Percentiles rank a stretch among this genome's conserved stretches.
These are phyloP conservation scores for Baronia brevicornis DNA, from an alignment of 2,888 invertebrate genomes.

Conservation along the genomic window DNA sequence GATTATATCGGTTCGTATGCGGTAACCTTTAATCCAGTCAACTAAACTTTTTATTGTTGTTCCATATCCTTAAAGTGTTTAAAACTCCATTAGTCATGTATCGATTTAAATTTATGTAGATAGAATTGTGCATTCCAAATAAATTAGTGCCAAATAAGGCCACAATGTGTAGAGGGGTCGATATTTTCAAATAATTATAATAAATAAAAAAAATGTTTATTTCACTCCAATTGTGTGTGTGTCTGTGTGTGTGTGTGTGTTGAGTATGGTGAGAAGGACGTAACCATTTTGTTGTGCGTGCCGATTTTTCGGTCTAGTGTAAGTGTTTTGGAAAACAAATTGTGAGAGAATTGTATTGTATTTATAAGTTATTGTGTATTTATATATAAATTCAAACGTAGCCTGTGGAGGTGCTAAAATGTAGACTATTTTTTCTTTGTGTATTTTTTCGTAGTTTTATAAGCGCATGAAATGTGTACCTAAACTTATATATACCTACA, in stretches of 20 bases:
- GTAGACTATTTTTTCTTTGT: constrained; percentile 43
- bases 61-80: too few relatives aligned
- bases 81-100: constrained; percentile 42
- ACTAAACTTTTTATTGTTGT: too few relatives aligned
- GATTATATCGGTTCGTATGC: too few relatives aligned
- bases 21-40: too few relatives aligned
- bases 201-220: constrained; percentile 38
- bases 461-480: constrained; percentile 27
- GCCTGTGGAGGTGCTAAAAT: constrained; percentile 68
- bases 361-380: constrained; percentile 22
- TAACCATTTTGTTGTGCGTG: constrained; percentile 41
- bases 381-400: constrained; percentile 36
- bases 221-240: too few relatives aligned
- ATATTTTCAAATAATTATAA: constrained; percentile 51
- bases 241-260: constrained; percentile 22
- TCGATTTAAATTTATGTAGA: constrained; percentile 46
- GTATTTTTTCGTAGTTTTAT: constrained; percentile 40
- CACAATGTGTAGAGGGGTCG: constrained; percentile 38
- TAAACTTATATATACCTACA: constrained; percentile 7
- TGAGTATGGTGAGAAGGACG: constrained; percentile 25
- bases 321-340: constrained; percentile 32
- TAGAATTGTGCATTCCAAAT: constrained; percentile 68
- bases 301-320: constrained; percentile 39
- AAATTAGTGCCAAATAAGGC: constrained; percentile 69
- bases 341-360: constrained; percentile 28